These are phyloP conservation scores for Spodoptera picta DNA, from an alignment of 2,888 invertebrate genomes.

Conservation along the genomic window DNA sequence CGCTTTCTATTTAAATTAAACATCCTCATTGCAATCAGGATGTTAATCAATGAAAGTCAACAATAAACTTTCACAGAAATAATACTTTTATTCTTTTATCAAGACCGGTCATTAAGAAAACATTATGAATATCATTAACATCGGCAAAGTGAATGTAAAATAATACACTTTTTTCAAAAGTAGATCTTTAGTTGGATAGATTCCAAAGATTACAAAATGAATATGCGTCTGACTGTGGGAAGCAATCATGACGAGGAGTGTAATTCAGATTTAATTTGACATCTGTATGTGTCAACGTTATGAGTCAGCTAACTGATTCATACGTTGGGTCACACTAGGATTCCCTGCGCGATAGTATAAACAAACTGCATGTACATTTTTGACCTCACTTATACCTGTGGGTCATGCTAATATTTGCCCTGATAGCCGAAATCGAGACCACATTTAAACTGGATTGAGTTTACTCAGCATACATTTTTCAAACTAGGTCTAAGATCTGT, in stretches of 20 bases:
- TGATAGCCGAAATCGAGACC: constrained; percentile 6
- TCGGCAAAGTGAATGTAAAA: constrained; percentile 53
- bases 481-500: background rate
- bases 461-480: constrained; percentile 8
- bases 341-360: constrained; percentile 27
- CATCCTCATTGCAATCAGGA: constrained; percentile 36
- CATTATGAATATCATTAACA: constrained; percentile 50
- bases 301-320: constrained; percentile 43
- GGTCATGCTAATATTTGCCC: constrained; percentile 36
- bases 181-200: constrained; percentile 38
- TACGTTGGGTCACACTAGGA: constrained; percentile 31
- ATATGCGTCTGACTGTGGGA: constrained; percentile 22
- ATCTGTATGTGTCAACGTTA: constrained; percentile 28
- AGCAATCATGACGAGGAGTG: constrained; percentile 17
- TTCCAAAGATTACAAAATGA: constrained; percentile 48
- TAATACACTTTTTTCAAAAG: constrained; percentile 36
- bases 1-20: constrained; percentile 35
- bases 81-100: constrained; percentile 33
- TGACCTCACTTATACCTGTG: constrained; percentile 19
- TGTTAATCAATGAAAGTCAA: constrained; percentile 35
- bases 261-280: constrained; percentile 32
- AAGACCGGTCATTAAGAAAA: constrained; percentile 46
- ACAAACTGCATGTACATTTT: constrained; percentile 16
- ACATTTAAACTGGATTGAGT: constrained; percentile 16
- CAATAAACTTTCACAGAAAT: constrained; percentile 45